Evolutionary conservation across 2,113 vertebrate species (phyloP), one percentile per base, ranked within the genome.

Genomic region (Syngnathus typhle): DNA sequence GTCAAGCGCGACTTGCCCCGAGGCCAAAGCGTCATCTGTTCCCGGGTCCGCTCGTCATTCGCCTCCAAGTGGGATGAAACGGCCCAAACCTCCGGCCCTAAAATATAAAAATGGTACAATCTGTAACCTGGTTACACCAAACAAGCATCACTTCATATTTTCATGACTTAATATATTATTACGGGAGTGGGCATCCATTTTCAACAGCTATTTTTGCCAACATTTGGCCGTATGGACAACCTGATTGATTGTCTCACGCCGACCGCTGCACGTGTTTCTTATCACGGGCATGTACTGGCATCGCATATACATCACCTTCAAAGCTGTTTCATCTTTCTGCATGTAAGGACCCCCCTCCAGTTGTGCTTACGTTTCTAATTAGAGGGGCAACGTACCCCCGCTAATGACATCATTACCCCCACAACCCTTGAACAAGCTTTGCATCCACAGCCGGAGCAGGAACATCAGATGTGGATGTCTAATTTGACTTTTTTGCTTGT

Each of bases 341-440:
- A 68, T 71, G 71, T 65, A 75, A 81, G 87, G 79, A 80, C 38
- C 38, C 38, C 79, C 85, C 80, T 66, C 60, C 13, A 74, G 80
- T 79, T 80, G 75, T 80, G 82, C 75, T 85, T 47, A 52, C 70
- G 82, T 88, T 90, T 83, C 78, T 89, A 90, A 91, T 92, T 89
- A 91, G 74, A 90, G 82, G 80, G 70, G 69, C 69, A 81, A 78
- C 75, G 76, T 71, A 55, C 72, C 79, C 76, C 79, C 74, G 8
- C 61, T 73, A 77, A 81, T 90, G 90, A 90, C 88, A 89, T 92
- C 91, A 89, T 76, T 79, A 82, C 21, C 69, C 85, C 55, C 10
- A 76, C 74, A 64, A 23, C 41, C 41, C n/a, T 11, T 6, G 21
- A 58, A 27, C 55, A 62, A 41, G 37, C 60, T 69, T 21, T 13